Evolutionary conservation across 1,140 invertebrate genomes (phyloP).

Genomic region (Achroia grisella): DNA sequence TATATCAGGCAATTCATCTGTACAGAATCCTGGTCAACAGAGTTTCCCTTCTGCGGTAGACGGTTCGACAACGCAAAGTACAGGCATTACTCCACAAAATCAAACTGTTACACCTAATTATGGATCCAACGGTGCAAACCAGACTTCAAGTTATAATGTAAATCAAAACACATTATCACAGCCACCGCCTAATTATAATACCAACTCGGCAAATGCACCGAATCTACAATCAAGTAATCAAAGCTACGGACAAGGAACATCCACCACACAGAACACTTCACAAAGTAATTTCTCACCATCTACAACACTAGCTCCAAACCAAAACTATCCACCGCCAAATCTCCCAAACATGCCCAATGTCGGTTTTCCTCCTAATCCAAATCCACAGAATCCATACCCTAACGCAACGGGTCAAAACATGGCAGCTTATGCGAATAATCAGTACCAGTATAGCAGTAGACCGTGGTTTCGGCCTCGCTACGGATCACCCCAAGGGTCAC

Average conservation of each 20-base stretch:
- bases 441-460: constrained; percentile 54
- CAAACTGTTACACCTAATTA: constrained; percentile 39
- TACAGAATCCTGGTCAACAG: constrained; percentile 39
- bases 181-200: constrained; percentile 35
- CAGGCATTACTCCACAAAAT: constrained; percentile 27
- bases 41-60: constrained; percentile 31
- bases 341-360: constrained; percentile 45
- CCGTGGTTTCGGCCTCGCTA: constrained; percentile 59
- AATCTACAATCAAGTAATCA: constrained; percentile 30
- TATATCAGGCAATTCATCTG: constrained; percentile 24
- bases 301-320: constrained; percentile 51
- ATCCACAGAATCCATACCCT: constrained; percentile 48
- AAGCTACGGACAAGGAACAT: constrained; percentile 27
- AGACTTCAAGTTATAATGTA: constrained; percentile 29
- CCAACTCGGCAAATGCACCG: constrained; percentile 27
- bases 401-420: constrained; percentile 64
- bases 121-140: constrained; percentile 34
- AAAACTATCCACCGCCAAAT: constrained; percentile 33
- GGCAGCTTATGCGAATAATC: constrained; percentile 60
- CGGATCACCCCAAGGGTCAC: constrained; percentile 52
- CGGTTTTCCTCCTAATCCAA: constrained; percentile 35
- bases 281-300: constrained; percentile 54
- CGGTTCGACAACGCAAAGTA: constrained; percentile 25
- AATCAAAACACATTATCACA: constrained; percentile 37
- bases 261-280: constrained; percentile 35